Evolutionary conservation across 2,888 invertebrate genomes (phyloP), one percentile per base, ranked within the genome.

Genomic region (Eurytoma californica): DNA sequence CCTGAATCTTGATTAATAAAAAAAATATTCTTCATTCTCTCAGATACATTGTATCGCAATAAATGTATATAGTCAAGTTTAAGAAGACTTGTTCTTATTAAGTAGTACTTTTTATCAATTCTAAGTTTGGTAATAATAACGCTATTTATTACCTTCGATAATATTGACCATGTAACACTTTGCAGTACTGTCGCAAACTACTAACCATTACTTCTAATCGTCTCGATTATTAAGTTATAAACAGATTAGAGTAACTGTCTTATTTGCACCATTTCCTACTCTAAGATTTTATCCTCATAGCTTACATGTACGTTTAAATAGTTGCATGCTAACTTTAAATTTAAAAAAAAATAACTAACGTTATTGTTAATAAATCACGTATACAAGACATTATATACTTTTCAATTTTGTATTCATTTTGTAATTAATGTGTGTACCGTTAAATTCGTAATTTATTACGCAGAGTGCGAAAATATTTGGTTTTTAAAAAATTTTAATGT

Each of bases 91-190:
- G 18, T 63, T 39, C 5, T 49, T 74, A n/a, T 68, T 58, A 69
- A 74, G 68, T 74, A 79, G 63, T 79, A 74, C 65, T 57, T 49
- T 69, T 74, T 79, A 79, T 58, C 74, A 74, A 74, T 69, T 57
- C 51, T 79, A 79, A n/a, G 65, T 69, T 69, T 74, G 79, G 79
- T 79, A 79, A 51, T 58, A 39, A 51, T 63, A 68, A 73, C 63
- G 39, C 74, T 79, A 79, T 74, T 69, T 65, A 73, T 67, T 74
- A 79, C 18, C 72, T 65, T 53, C 58, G 55, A 57, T 39, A 18
- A 72, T 69, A 69, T 74, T 74, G 73, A 74, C 58, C 58, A 65
- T 28, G 24, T 79, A 79, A 57, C 39, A 69, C 57, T 67, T 67
- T 74, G 47, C 69, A 24, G 4, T 73, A 73, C 61, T 65, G 51